These are phyloP conservation scores for Daboia siamensis DNA, from an alignment of 2,113 vertebrate genomes.

Conservation along the genomic window DNA sequence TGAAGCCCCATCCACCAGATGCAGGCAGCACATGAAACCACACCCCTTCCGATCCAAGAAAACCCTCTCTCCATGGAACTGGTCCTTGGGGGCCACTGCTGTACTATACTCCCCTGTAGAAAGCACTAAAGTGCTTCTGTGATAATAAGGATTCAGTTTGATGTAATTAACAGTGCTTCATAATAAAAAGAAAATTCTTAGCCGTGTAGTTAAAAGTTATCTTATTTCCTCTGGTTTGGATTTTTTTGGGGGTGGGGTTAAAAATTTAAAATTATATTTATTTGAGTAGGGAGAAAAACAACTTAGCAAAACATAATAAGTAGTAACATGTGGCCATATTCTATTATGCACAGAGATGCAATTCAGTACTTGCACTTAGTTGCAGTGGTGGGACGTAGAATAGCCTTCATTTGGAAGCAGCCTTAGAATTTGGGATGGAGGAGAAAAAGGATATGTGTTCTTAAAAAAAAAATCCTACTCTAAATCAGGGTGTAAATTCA, in stretches of 20 bases:
- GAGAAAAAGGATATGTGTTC: not conserved
- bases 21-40: no score
- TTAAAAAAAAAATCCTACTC: no score
- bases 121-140: not conserved
- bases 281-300: slow-evolving; percentile 9
- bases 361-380: not conserved
- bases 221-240: not conserved
- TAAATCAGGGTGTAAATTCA: not conserved
- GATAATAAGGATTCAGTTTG: not conserved
- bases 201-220: not conserved
- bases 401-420: not conserved
- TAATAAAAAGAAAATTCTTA: not conserved
- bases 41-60: no score
- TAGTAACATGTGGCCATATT: not conserved
- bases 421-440: not conserved
- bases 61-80: no score
- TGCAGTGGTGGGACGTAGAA: not conserved
- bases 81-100: no score
- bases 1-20: no score
- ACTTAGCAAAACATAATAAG: not conserved
- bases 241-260: not conserved
- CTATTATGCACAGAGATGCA: not conserved
- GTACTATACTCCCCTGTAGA: not conserved
- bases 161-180: not conserved
- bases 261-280: not conserved